These are phyloP conservation scores for Trematocara caparti DNA, from an alignment of 2,797 vertebrate genomes.

Conservation along the genomic window DNA sequence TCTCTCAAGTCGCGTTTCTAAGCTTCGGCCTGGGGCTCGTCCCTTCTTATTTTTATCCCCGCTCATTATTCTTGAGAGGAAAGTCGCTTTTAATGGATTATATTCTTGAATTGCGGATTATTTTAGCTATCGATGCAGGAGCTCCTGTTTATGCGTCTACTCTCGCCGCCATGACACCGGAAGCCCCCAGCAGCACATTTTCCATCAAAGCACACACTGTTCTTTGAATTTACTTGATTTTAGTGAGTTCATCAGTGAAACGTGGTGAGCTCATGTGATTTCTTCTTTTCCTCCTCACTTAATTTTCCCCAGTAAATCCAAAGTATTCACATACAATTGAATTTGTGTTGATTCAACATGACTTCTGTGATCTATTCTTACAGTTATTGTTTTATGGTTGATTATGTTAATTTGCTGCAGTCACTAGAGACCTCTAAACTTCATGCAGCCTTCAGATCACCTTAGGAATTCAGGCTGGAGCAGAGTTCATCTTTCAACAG, in stretches of 20 bases:
- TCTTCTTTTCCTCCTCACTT: background rate
- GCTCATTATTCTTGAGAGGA: too few relatives aligned
- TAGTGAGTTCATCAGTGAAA: background rate
- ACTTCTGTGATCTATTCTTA: background rate
- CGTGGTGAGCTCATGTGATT: background rate
- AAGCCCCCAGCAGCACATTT: background rate
- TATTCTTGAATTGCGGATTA: too few relatives aligned
- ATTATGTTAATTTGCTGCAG: background rate
- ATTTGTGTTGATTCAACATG: background rate
- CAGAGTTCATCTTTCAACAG: too few relatives aligned
- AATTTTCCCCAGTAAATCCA: background rate
- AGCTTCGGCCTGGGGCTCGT: too few relatives aligned
- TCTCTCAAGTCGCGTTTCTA: too few relatives aligned
- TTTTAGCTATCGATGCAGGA: too few relatives aligned
- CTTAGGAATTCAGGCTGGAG: too few relatives aligned
- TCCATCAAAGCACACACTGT: background rate
- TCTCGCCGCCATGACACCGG: too few relatives aligned
- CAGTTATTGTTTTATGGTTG: background rate
- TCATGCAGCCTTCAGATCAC: background rate
- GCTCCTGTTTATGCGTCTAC: too few relatives aligned
- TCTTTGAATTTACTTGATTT: background rate
- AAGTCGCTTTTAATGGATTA: too few relatives aligned
- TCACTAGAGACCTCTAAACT: background rate
- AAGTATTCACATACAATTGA: background rate
- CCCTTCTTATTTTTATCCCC: too few relatives aligned